Base-by-base conservation (phyloP, 2,797 vertebrate species). In the Neosalanx taihuensis region DNA sequence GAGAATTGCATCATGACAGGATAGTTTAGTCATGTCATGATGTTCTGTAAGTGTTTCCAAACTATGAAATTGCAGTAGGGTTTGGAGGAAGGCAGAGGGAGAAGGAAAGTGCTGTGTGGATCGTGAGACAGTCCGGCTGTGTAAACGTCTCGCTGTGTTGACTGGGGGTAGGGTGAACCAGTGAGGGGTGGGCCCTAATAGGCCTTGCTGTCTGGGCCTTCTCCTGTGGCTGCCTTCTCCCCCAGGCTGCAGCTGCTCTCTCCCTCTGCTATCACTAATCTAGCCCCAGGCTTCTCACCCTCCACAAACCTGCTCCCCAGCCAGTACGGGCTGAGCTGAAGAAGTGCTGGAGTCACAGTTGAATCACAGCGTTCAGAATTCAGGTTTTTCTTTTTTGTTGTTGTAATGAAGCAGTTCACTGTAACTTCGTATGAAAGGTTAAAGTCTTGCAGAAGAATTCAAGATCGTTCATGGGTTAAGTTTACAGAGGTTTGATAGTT, bases 51-150 rank as follows among this genome's bases (percentile, higher is more conserved):
- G 37, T 41, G 37, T 41, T n/a, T 53, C 0, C 51, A 53, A 53
- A 17, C 13, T 4, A n/a, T 53, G 13, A 17, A 18, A n/a, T 53
- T 53, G 13, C 51, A 53, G 18, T 5, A 53, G 51, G 51, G 51
- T 18, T 53, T 53, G 51, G 30, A 5, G 60, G 5, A 75, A 60
- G 66, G 63, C 12, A n/a, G 41, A 74, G 60, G 59, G 5, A 64
- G 72, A 61, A 64, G 20, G 62, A 58, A 10, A 46, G 33, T 29
- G 57, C 1, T 53, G 51, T 53, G 13, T 73, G 67, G 69, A 67
- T 57, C 37, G 77, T 74, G 69, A 81, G 77, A 80, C 78, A 60
- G 62, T 57, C 74, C 71, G 75, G 77, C 79, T 82, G 77, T 82
- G 73, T 83, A 83, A 82, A 85, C 79, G 74, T 78, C 33, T 59